Evolutionary conservation across 2,888 invertebrate genomes (phyloP).

Genomic region (Orthonevra nobilis): DNA sequence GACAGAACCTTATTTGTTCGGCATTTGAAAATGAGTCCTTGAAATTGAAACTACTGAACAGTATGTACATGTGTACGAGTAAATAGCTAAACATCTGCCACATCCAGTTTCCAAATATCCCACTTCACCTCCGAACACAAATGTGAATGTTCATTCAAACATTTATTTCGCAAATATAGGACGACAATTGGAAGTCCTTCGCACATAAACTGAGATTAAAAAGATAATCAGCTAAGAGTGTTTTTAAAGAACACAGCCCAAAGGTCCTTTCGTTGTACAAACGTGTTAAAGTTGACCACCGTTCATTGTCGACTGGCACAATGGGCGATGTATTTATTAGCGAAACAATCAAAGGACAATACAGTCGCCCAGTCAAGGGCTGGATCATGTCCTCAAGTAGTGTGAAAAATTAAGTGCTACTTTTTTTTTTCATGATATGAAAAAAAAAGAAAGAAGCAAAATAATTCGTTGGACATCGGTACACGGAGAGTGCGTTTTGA

Average conservation of each 20-base stretch:
- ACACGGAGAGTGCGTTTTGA: conserved; percentile 16
- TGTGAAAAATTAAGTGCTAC: conserved; percentile 60
- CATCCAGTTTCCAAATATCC: conserved; percentile 17
- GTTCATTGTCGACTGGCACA: conserved; percentile 51
- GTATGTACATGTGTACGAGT: no score
- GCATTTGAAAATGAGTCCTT: conserved; percentile 48
- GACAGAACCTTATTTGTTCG: conserved; percentile 53
- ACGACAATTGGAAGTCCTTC: conserved; percentile 49
- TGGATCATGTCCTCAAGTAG: conserved; percentile 59
- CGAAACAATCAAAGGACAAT: conserved; percentile 59
- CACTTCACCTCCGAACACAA: conserved; percentile 1
- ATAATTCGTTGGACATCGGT: conserved; percentile 56
- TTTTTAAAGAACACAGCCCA: conserved; percentile 37
- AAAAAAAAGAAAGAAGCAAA: conserved; percentile 36
- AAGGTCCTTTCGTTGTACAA: conserved; percentile 47
- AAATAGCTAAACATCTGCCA: conserved; percentile 39
- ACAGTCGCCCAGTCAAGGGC: conserved; percentile 50
- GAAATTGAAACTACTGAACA: conserved; percentile 29
- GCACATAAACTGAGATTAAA: conserved; percentile 51
- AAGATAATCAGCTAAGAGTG: conserved; percentile 59
- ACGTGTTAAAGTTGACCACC: conserved; percentile 64
- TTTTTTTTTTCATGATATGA: conserved; percentile 18
- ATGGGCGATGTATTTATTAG: conserved; percentile 63
- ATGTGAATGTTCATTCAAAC: conserved; percentile 8
- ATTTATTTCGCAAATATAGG: conserved; percentile 63